Base-by-base conservation (phyloP, 1,140 invertebrate genomes). In the Pogonognathellus flavescens region DNA sequence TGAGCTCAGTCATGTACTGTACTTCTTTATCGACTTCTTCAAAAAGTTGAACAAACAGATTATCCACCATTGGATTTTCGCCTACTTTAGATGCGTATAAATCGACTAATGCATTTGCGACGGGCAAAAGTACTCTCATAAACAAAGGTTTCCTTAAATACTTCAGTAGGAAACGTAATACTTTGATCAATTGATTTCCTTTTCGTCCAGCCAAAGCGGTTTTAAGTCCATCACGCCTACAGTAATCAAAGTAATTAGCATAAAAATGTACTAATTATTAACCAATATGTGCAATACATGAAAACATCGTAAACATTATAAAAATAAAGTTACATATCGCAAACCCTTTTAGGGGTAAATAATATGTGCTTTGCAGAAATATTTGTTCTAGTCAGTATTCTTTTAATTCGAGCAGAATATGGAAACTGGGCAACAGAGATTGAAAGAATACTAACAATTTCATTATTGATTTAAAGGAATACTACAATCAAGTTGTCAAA, bases 81-180 rank as follows among this genome's bases (percentile, higher is more conserved):
- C 89, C 90, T 76, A 90, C 87, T 66, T 89, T 86, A 8, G 86
- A 84, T 25, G 88, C 88, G 83, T 91, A 90, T 53, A 91, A 55
- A 87, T 90, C 90, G 89, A 86, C 41, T 72, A 97, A 92, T 59
- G 93, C 92, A 91, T 94, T 93, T 52, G 93, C 91, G 31, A 96
- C 94, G 91, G 96, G 93, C 52, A 95, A 91, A 5, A 97, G 89
- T 14, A 94, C 93, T 82, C 93, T 92, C 55, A 93, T 94, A 90
- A 95, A 97, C 88, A 94, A 92, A 60, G 93, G 91, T 89, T 94
- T 95, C 72, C 95, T 93, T 80, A 97, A 91, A 90, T 96, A 92
- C 84, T 92, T 93, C 83, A 93, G 93, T n/a, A 97, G 91, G 91
- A 97, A 98, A 86, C 93, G 93, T 0, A 97, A 89, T 84, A 98